Evolutionary conservation across 1,140 invertebrate species (phyloP), one percentile per base, ranked within the genome.

Genomic region (Arctopsyche grandis): DNA sequence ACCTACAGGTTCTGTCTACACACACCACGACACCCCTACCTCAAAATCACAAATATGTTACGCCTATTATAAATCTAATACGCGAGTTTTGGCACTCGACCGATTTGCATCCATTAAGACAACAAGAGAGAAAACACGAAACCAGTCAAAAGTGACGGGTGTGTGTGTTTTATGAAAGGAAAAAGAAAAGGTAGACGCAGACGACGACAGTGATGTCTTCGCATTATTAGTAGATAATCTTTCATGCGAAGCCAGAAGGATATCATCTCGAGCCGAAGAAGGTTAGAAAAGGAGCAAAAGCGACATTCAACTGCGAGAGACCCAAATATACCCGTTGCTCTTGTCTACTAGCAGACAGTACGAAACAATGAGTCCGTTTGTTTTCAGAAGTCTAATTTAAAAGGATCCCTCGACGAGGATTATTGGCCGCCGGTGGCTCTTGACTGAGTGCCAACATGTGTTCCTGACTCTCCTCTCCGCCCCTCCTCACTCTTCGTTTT

Each of bases 311-410:
- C 29, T 7, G 48, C 16, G 12, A 14, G 12, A 16, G 48, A 52
- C 16, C 48, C 48, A 52, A 52, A 52, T 52, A 52, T 38, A 38
- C 29, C 29, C 3, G 29, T 38, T 38, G 29, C 3, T 38, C 29
- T 38, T 7, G 29, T 38, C 29, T 38, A 38, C 29, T 1, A 66
- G 63, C 63, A 29, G 63, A 52, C 24, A 29, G 71, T 24, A 58
- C 21, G 14, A 26, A 76, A 76, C 74, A 76, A 76, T 76, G 74
- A 66, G 19, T n/a, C 12, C 74, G 52, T 63, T 76, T 76, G 74
- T 76, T 76, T 76, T 76, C 56, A 76, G 58, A 76, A 76, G 74
- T 76, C 74, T 76, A 76, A 76, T 76, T 76, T 76, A 76, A 76
- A 76, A 76, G 74, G 74, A 76, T 76, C 74, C 74, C 74, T 76